A percentile compares a stretch with the other conserved stretches of the same genome.
phyloP scores from a whole-genome alignment of 2,888 invertebrate genomes.

The Rhaphigaster nebulosa region DNA sequence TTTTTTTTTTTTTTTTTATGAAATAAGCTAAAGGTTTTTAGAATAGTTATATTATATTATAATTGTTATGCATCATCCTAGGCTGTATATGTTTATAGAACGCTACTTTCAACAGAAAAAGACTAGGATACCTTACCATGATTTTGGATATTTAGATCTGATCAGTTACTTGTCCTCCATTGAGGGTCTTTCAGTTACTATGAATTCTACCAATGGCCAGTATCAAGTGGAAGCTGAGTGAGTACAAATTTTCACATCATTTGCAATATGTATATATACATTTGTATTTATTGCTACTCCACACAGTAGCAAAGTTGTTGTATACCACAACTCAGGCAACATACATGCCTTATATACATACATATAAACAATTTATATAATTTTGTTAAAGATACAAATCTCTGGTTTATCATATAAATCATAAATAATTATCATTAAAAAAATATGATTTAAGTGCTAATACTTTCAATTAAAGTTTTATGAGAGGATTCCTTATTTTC shows the following conservation, averaged over 20 bases:
- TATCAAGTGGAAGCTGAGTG: conserved; percentile 11
- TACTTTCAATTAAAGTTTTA: too few species aligned
- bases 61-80: background rate
- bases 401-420: too few species aligned
- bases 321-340: too few species aligned
- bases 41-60: too few species aligned
- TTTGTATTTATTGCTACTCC: too few species aligned
- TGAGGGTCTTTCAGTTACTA: background rate
- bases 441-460: too few species aligned
- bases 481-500: background rate
- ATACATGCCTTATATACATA: too few species aligned
- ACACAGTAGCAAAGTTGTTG: too few species aligned
- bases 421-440: too few species aligned
- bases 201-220: background rate
- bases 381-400: too few species aligned
- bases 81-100: background rate
- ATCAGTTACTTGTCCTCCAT: conserved; percentile 6
- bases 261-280: background rate
- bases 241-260: background rate
- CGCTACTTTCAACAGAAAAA: background rate
- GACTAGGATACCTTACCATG: background rate
- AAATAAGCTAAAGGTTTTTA: background rate
- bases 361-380: too few species aligned
- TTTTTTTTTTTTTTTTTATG: background rate
- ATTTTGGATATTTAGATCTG: conserved; percentile 4